Base-by-base conservation (phyloP, 2,113 vertebrate species). In the Ophiodon elongatus region DNA sequence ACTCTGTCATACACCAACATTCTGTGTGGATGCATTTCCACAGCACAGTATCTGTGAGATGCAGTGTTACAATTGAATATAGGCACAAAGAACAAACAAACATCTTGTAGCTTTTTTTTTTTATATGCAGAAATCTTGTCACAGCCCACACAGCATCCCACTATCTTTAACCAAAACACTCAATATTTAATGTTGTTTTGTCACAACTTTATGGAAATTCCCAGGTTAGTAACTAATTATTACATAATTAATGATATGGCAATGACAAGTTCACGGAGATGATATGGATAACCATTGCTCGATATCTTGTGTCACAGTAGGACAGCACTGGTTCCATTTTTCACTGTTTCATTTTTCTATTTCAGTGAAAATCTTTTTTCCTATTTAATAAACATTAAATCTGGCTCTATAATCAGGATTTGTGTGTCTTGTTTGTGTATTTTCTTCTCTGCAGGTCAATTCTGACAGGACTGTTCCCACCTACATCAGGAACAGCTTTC, bases 381-480 rank as follows among this genome's bases (percentile, higher is more conserved):
- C 21, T 41, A 19, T 23, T 45, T 68, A 45, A 19, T 67, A 27
- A 47, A 17, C 54, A 19, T 35, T 33, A 4, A 56, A 62, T 21
- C 2, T 3, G 6, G 31, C 14, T 25, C 2, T 29, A 8, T 54
- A 54, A 76, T 69, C 33, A 54, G 43, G 3, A 39, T 76, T 15
- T 45, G 3, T 59, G 66, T 57, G 8, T 65, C 1, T 1, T 35
- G 14, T 27, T 27, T 5, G 2, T 73, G 4, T 82, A 4, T 39
- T 9, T 13, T 13, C 2, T 65, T 29, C 39, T 59, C 27, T 50
- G 17, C 21, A 99, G 98, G 98, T 99, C 98, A 3, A 99, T 99
- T 90, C 95, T 99, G 90, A 99, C 98, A 0, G 98, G 98, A n/a
- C 91, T 99, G 33, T 99, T 99, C 43, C 96, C 98, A 1, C 98